Conservation (phyloP, 1,140 invertebrate species). For the Drosophila sturtevanti region DNA sequence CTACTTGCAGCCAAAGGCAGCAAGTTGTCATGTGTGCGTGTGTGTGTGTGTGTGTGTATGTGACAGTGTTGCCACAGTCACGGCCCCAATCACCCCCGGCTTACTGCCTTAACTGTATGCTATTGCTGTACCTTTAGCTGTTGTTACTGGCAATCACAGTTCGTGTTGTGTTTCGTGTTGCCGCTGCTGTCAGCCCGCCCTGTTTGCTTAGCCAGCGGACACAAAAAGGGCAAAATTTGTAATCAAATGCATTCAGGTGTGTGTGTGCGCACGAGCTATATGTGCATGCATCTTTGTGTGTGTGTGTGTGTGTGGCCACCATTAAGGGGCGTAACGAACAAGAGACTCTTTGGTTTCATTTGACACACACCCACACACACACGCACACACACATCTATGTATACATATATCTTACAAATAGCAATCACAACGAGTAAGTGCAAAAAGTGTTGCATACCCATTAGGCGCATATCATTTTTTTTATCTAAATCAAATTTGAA, state of each 20-base stretch:
- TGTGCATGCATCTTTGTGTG: no score
- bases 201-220: slow-evolving; percentile 49
- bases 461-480: neutral
- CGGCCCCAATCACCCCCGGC: neutral
- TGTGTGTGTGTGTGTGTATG: neutral
- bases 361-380: neutral
- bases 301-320: slow-evolving; percentile 5
- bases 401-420: neutral
- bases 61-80: neutral
- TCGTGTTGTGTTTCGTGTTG: slow-evolving; percentile 22
- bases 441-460: slow-evolving; percentile 1
- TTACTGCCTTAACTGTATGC: slow-evolving; percentile 26
- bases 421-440: neutral
- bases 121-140: slow-evolving; percentile 11
- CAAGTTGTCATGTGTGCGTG: slow-evolving; percentile 9
- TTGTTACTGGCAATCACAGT: slow-evolving; percentile 58
- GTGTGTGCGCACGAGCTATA: no score
- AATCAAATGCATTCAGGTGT: slow-evolving; percentile 62
- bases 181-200: slow-evolving; percentile 20
- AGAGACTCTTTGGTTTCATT: neutral
- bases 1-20: slow-evolving; percentile 7
- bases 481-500: neutral
- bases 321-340: slow-evolving; percentile 43
- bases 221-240: slow-evolving; percentile 57
- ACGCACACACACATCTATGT: no score